These are phyloP conservation scores for Lasioglossum morio DNA, from an alignment of 2,888 invertebrate genomes.

Conservation along the genomic window DNA sequence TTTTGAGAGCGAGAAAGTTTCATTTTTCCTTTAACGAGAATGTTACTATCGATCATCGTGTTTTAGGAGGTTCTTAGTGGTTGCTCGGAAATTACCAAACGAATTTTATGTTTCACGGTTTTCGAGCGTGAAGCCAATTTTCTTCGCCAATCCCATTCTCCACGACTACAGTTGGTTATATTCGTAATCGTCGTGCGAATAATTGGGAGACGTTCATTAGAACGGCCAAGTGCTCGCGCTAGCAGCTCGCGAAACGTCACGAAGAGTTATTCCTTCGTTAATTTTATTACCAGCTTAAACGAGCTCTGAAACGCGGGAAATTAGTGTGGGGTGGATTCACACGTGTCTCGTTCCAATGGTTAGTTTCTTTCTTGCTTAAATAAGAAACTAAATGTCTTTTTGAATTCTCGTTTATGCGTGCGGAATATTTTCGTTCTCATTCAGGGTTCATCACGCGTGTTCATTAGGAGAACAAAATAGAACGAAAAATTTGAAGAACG, in stretches of 20 bases:
- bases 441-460: background rate
- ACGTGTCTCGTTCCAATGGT: background rate
- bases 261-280: constrained; percentile 41
- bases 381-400: background rate
- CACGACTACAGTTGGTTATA: background rate
- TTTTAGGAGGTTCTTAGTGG: background rate
- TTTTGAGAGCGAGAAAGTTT: background rate
- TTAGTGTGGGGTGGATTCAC: background rate
- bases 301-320: constrained; percentile 15
- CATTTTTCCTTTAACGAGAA: background rate
- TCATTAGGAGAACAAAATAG: background rate
- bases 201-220: constrained; percentile 33
- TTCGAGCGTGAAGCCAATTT: background rate
- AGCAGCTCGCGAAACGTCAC: constrained; percentile 18
- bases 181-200: constrained; percentile 20
- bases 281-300: constrained; percentile 32
- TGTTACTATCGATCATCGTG: background rate
- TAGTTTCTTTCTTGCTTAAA: background rate
- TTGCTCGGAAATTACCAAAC: background rate
- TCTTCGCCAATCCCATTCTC: constrained; percentile 13
- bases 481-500: no score
- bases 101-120: background rate
- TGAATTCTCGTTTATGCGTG: background rate
- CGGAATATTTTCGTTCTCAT: background rate
- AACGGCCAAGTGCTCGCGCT: constrained; percentile 15